Conservation (phyloP, 2,797 vertebrate genomes). For the Peromyscus melanophrys region DNA sequence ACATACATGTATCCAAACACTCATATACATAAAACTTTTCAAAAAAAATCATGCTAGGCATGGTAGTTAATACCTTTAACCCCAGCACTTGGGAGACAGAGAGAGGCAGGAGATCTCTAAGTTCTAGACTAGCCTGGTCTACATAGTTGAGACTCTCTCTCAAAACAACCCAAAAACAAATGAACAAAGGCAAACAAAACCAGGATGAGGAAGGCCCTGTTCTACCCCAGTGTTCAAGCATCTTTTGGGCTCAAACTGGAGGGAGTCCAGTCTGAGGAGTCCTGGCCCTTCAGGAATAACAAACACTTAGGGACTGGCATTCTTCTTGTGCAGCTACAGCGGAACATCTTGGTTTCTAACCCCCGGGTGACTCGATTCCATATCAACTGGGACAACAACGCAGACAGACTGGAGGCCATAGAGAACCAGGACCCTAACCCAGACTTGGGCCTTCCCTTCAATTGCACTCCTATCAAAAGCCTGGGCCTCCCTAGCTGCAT, state of each 20-base stretch:
- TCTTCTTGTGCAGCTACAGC: conserved; percentile 92
- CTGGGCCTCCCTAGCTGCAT: conserved; percentile 86
- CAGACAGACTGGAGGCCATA: conserved; percentile 93
- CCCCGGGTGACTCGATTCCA: conserved; percentile 97
- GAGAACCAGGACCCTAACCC: conserved; percentile 94
- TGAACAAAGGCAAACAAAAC: neutral
- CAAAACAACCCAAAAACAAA: neutral
- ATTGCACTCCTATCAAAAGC: conserved; percentile 92
- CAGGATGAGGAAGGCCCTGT: conserved; percentile 20
- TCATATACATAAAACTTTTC: neutral
- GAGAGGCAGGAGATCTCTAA: neutral
- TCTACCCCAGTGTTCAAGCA: neutral
- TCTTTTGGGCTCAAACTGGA: neutral
- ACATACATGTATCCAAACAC: neutral
- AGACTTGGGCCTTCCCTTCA: conserved; percentile 92
- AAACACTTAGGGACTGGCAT: neutral
- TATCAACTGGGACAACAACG: conserved; percentile 96
- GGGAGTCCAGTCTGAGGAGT: neutral
- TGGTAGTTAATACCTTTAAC: neutral
- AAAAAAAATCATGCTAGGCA: neutral
- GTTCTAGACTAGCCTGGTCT: neutral
- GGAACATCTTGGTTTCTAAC: conserved; percentile 96
- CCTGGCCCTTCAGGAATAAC: neutral
- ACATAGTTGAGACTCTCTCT: neutral
- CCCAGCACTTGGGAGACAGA: neutral